phyloP scores from a whole-genome alignment of 1,140 invertebrate species.

The Chionoecetes opilio region DNA sequence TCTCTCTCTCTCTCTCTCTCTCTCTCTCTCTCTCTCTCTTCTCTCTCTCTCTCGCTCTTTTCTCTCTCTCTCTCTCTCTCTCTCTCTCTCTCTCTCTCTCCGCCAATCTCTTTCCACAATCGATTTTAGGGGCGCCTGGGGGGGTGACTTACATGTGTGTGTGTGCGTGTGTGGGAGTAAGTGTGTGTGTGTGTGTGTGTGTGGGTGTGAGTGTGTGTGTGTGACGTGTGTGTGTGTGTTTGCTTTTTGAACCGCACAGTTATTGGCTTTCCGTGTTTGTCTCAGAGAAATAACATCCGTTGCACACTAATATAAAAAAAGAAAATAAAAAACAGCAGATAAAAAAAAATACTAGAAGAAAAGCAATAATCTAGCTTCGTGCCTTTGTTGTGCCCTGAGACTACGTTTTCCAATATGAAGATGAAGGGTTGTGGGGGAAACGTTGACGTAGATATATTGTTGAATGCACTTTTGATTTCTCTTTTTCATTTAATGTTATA shows the following conservation, averaged over 20 bases:
- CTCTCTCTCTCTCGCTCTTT: neutral
- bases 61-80: neutral
- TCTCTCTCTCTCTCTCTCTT: neutral
- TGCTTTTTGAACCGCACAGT: neutral
- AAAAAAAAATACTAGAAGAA: neutral
- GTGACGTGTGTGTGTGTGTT: slow-evolving; percentile 44
- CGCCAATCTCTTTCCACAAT: neutral
- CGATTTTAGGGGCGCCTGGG: neutral
- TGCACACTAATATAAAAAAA: neutral
- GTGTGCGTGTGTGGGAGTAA: neutral
- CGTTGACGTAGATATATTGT: neutral
- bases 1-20: neutral
- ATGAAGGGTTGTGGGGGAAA: neutral
- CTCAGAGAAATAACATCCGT: neutral
- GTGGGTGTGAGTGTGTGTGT: slow-evolving; percentile 48
- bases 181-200: slow-evolving; percentile 50
- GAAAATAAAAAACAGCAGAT: neutral
- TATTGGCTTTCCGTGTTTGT: slow-evolving; percentile 11
- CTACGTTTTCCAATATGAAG: neutral
- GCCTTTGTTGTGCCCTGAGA: neutral
- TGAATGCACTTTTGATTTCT: too few species aligned
- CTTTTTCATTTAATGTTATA: too few species aligned
- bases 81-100: neutral
- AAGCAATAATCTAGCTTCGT: neutral
- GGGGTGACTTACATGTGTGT: neutral